Conservation (phyloP, 2,113 vertebrate genomes). For the Fulmarus glacialis region DNA sequence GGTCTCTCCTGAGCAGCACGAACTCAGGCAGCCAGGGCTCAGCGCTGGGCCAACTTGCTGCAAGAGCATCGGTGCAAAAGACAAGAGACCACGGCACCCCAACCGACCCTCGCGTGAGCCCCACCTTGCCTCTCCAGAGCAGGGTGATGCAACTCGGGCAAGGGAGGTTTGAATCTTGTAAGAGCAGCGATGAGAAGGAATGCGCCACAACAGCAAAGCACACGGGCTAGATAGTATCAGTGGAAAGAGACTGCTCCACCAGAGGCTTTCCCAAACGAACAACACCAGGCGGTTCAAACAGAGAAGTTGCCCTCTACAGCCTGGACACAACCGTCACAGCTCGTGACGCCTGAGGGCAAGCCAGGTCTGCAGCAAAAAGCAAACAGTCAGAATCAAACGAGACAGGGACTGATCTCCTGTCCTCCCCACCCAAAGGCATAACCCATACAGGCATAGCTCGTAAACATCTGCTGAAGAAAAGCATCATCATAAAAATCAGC, state of each 20-base stretch:
- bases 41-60: background rate
- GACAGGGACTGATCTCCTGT: background rate
- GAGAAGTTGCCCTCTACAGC: background rate
- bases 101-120: background rate
- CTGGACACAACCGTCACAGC: background rate
- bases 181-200: background rate
- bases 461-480: background rate
- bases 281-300: background rate
- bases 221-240: rapidly evolving
- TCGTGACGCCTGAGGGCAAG: background rate
- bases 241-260: background rate
- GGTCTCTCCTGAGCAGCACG: background rate
- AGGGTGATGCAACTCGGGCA: background rate
- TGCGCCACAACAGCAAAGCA: background rate
- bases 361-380: background rate
- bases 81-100: background rate
- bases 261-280: background rate
- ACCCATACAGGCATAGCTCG: background rate
- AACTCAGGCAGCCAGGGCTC: background rate
- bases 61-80: background rate
- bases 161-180: background rate
- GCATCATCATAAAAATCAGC: background rate
- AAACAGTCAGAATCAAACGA: background rate
- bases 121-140: rapidly evolving
- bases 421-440: background rate